A percentile compares a stretch with the other conserved stretches of the same genome.
Conservation (phyloP, 2,113 vertebrate species). For the Meriones unguiculatus region DNA sequence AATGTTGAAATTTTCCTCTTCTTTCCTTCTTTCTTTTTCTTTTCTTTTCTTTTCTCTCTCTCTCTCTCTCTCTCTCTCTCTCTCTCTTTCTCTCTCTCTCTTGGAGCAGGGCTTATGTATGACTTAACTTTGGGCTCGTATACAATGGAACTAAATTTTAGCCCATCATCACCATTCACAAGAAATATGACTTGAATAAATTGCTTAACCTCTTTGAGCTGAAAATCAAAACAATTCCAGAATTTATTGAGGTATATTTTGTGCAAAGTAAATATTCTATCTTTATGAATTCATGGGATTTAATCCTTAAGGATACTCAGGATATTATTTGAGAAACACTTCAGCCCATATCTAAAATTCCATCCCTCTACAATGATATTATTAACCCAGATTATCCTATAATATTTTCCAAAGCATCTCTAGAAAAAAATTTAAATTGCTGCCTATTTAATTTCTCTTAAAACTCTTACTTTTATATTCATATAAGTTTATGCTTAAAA, state of each 20-base stretch:
- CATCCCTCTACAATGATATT: neutral
- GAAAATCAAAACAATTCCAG: neutral
- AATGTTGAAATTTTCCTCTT: neutral
- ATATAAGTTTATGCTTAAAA: neutral
- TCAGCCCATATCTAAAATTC: neutral
- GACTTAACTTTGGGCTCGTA: neutral
- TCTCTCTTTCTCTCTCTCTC: too few relatives aligned
- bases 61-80: too few relatives aligned
- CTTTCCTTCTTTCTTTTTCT: too few relatives aligned
- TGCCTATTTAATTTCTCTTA: neutral
- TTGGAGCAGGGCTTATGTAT: neutral
- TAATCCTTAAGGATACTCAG: neutral
- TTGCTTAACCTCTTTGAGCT: neutral
- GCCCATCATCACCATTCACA: neutral
- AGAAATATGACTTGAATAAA: neutral
- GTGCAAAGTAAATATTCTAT: neutral
- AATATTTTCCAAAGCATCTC: neutral
- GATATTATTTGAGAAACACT: neutral
- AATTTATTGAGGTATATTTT: neutral
- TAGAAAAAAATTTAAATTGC: slow-evolving; percentile 33
- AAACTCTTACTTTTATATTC: neutral
- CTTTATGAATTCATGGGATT: neutral
- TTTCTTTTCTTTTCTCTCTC: too few relatives aligned
- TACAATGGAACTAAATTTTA: neutral
- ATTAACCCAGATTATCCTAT: neutral